Percentiles rank a stretch among this genome's conserved stretches.
phyloP scores from a whole-genome alignment of 1,140 invertebrate genomes.

The Elymnias hypermnestra region DNA sequence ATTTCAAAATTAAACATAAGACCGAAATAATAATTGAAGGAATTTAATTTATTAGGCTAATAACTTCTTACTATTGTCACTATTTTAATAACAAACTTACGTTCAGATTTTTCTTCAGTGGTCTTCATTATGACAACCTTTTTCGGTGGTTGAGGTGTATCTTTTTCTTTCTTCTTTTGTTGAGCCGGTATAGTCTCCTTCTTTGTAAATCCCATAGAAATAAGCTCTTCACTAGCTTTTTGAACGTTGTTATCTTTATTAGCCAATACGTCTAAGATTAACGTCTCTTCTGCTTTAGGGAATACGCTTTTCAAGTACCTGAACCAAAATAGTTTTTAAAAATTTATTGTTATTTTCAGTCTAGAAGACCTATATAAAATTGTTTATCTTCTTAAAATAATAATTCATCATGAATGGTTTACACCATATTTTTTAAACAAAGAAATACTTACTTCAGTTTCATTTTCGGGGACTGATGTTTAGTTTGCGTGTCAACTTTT shows the following conservation, averaged over 20 bases:
- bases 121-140: constrained; percentile 79
- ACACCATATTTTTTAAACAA: too few species aligned
- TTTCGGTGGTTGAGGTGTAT: constrained; percentile 63
- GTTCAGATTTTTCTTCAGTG: constrained; percentile 79
- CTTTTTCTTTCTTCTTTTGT: constrained; percentile 74
- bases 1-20: too few species aligned
- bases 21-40: too few species aligned
- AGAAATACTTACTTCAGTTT: constrained; percentile 85
- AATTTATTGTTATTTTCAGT: too few species aligned
- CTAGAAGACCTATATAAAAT: too few species aligned
- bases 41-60: too few species aligned
- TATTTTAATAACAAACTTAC: too few species aligned
- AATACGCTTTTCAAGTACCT: constrained; percentile 95
- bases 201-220: constrained; percentile 88
- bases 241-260: constrained; percentile 93
- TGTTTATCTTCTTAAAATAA: too few species aligned
- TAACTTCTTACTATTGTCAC: too few species aligned
- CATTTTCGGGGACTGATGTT: constrained; percentile 91
- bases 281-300: constrained; percentile 92
- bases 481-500: constrained; percentile 72
- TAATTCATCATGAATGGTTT: too few species aligned
- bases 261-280: constrained; percentile 88
- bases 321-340: constrained; percentile 27
- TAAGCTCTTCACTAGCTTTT: constrained; percentile 86
- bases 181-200: constrained; percentile 78